Base-by-base conservation (phyloP, 2,113 vertebrate genomes). In the Piprites chloris region DNA sequence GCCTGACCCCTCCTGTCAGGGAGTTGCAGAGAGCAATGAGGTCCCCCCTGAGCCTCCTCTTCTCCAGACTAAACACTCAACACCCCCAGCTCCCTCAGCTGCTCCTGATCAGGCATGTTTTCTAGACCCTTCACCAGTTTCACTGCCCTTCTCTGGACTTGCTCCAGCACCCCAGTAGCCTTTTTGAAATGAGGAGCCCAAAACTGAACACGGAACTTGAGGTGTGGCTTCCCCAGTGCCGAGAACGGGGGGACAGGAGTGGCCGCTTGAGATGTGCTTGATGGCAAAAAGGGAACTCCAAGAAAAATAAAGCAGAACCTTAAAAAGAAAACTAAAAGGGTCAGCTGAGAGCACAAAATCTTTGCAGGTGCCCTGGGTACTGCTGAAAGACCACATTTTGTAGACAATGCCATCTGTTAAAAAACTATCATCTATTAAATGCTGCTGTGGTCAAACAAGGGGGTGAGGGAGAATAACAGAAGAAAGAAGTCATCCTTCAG, bases 51-150 rank as follows among this genome's bases (percentile, higher is more conserved):
- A 53, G 11, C 39, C 39, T 61, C 37, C 39, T 68, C 3, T 82
- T 0, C 53, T 68, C 28, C 69, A 68, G 19, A 1, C n/a, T n/a
- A n/a, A n/a, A n/a, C n/a, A n/a, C n/a, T 39, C 0, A 47, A 3
- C 46, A 12, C 12, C 12, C 14, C 30, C 71, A 55, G 11, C 17
- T 55, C 47, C 24, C 9, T 61, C 78, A 75, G 46, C 46, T 4
- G 1, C 10, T 58, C 35, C 42, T 23, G 41, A 0, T 4, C 17
- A 5, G 18, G 33, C 4, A 8, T 2, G 18, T 21, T 17, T 39
- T 42, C 30, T 32, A 44, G 35, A 1, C 32, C n/a, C 53, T 53
- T 67, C 9, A 33, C 28, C 46, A 89, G 24, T 30, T n/a, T 53
- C 26, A 1, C 18, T 61, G 35, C 16, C 53, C 9, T 68, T 47